A percentile compares a stretch with the other conserved stretches of the same genome.
phyloP scores from a whole-genome alignment of 2,113 vertebrate genomes.

The Uria lomvia region DNA sequence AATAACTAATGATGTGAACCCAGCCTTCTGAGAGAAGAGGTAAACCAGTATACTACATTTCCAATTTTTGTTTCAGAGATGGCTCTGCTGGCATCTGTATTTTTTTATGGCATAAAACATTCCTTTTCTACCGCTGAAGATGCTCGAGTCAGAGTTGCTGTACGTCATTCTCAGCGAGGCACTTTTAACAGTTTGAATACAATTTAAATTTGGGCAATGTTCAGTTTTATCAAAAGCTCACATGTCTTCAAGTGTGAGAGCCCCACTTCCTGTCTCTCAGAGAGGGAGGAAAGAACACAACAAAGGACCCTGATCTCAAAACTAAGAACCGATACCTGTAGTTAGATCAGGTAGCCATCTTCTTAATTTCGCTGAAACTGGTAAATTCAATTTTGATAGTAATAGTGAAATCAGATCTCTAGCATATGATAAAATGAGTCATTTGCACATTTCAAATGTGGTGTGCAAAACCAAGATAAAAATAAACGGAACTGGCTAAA shows the following conservation, averaged over 20 bases:
- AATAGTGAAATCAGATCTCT: background rate
- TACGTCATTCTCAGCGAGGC: background rate
- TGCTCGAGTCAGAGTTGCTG: background rate
- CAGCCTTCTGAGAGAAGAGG: background rate
- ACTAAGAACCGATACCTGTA: background rate
- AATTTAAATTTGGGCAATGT: background rate
- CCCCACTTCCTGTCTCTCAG: background rate
- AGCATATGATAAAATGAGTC: background rate
- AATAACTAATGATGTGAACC: conserved; percentile 1
- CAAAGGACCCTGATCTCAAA: background rate
- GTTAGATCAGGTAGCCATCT: background rate
- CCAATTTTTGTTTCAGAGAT: background rate
- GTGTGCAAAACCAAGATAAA: background rate
- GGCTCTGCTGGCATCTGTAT: background rate
- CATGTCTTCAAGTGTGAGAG: background rate
- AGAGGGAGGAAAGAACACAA: background rate
- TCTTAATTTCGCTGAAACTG: background rate
- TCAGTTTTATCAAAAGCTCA: background rate
- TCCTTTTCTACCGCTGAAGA: background rate
- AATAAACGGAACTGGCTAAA: background rate
- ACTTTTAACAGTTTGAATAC: background rate
- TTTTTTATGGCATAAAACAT: background rate
- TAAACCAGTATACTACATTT: background rate
- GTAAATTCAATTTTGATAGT: background rate
- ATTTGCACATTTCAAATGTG: background rate